Conservation (phyloP, 2,888 invertebrate genomes). For the Carcina quercana region DNA sequence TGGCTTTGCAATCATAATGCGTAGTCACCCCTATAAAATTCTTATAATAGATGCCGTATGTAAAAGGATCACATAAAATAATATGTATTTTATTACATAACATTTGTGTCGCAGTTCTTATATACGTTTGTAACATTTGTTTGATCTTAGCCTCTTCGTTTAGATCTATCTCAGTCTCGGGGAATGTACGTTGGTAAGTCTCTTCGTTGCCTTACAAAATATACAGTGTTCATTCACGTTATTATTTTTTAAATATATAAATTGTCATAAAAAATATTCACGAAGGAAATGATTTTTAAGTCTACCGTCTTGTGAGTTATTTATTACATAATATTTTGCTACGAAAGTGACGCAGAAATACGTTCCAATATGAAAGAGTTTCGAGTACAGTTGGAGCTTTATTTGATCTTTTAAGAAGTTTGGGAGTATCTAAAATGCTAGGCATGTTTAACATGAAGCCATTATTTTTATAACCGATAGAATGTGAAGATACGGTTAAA, state of each 20-base stretch:
- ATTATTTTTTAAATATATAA: slow-evolving; percentile 47
- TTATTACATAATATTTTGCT: slow-evolving; percentile 33
- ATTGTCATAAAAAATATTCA: slow-evolving; percentile 67
- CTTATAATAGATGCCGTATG: slow-evolving; percentile 31
- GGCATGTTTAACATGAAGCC: too few species aligned
- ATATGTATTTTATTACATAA: slow-evolving; percentile 7
- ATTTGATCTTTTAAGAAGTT: slow-evolving; percentile 2
- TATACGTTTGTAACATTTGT: slow-evolving; percentile 39
- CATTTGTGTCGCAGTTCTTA: background rate
- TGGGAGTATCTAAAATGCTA: too few species aligned
- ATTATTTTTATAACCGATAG: too few species aligned
- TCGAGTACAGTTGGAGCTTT: slow-evolving; percentile 26
- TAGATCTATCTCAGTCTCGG: slow-evolving; percentile 65
- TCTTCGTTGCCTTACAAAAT: slow-evolving; percentile 71
- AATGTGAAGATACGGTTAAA: too few species aligned
- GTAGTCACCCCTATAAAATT: too few species aligned
- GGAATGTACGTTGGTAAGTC: slow-evolving; percentile 72
- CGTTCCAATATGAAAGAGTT: slow-evolving; percentile 19
- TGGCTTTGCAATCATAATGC: too few species aligned
- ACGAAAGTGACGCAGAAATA: slow-evolving; percentile 56
- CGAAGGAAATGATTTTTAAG: slow-evolving; percentile 46
- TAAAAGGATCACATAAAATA: slow-evolving; percentile 35
- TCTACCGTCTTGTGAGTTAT: slow-evolving; percentile 22
- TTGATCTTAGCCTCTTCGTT: slow-evolving; percentile 64
- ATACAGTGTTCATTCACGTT: slow-evolving; percentile 49